Evolutionary conservation across 2,888 invertebrate genomes (phyloP).

Genomic region (Laothoe populi): DNA sequence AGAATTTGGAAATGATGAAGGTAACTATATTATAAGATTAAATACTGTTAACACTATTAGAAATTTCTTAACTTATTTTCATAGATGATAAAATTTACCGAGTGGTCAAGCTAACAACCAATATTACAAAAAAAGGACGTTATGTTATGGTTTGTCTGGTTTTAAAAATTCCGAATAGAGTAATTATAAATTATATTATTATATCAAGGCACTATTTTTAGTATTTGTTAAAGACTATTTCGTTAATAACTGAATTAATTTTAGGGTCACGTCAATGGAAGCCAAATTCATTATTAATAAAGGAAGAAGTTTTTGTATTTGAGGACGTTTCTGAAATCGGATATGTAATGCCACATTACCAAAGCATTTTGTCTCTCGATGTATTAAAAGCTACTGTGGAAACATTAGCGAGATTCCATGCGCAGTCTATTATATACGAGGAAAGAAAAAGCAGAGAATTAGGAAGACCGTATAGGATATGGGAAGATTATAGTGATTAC

Average conservation of each 20-base stretch:
- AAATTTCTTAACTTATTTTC: not conserved
- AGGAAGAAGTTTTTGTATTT: constrained; percentile 68
- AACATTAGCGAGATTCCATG: constrained; percentile 79
- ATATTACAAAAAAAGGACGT: too few species aligned
- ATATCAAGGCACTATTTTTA: not conserved
- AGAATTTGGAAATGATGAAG: constrained; percentile 55
- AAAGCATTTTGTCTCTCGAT: constrained; percentile 57
- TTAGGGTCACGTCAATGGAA: constrained; percentile 64
- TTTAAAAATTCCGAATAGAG: too few species aligned
- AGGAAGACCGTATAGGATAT: constrained; percentile 63
- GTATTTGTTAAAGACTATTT: not conserved
- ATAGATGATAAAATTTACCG: not conserved
- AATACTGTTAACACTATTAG: not conserved
- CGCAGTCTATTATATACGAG: constrained; percentile 77
- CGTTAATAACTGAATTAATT: constrained; percentile 26
- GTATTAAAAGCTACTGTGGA: constrained; percentile 70
- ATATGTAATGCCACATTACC: constrained; percentile 62
- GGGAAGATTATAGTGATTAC: constrained; percentile 64
- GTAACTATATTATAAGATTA: constrained; percentile 44
- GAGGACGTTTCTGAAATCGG: constrained; percentile 67
- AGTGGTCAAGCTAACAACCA: too few species aligned
- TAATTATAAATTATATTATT: too few species aligned
- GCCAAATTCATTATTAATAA: constrained; percentile 56
- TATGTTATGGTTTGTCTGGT: too few species aligned
- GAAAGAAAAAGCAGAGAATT: constrained; percentile 62